These are phyloP conservation scores for Hirundo rustica DNA, from an alignment of 2,797 vertebrate genomes.

Conservation along the genomic window DNA sequence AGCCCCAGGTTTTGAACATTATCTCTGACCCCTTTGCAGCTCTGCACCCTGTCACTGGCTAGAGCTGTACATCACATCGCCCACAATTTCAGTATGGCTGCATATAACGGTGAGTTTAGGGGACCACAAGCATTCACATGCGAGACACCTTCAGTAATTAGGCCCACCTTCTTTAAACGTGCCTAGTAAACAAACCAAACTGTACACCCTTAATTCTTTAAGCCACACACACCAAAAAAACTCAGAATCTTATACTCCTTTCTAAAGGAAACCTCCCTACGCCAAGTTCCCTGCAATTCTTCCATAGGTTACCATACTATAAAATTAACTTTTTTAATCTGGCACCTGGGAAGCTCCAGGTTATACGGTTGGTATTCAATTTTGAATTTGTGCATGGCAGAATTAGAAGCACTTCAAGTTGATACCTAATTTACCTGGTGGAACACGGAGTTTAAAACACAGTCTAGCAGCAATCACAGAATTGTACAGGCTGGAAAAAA, in stretches of 20 bases:
- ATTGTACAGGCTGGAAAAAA: not conserved
- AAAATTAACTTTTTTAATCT: not conserved
- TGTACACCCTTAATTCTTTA: not conserved
- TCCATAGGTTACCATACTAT: not conserved
- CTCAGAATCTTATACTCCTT: not conserved
- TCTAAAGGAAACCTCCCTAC: not conserved
- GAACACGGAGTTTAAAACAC: not conserved
- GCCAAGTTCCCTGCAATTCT: not conserved
- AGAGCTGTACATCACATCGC: not conserved
- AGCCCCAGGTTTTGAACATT: not conserved
- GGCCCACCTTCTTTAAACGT: not conserved
- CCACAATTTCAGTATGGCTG: not conserved
- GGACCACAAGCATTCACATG: not conserved
- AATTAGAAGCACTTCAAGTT: not conserved
- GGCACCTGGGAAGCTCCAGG: not conserved
- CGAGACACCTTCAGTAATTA: not conserved
- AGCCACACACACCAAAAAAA: not conserved
- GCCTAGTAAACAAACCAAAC: not conserved
- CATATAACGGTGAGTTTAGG: not conserved
- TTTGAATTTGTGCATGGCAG: not conserved
- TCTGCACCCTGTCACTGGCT: not conserved
- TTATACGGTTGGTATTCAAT: not conserved
- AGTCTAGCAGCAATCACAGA: not conserved
- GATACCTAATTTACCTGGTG: not conserved
- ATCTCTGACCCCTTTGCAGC: not conserved